Evolutionary conservation across 2,113 vertebrate species (phyloP), one percentile per base, ranked within the genome.

Genomic region (Indicator maculatus): DNA sequence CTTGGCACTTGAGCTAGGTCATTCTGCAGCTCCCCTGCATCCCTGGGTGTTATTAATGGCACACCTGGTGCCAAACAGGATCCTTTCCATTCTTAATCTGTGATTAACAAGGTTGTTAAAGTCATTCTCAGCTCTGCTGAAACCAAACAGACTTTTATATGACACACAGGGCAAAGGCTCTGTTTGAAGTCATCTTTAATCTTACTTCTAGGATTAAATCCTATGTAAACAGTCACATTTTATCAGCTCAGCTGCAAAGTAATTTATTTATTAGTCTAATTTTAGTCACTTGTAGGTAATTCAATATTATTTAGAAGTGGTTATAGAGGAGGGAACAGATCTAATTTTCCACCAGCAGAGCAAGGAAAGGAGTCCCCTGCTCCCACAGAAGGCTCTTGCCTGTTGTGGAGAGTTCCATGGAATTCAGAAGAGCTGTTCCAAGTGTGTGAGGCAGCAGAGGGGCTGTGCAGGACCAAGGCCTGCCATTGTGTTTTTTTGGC

Each of bases 221-320:
- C 31, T 93, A 75, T 93, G 95, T 94, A 95, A 97, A 93, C 96
- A 97, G 90, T 76, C 90, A 84, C 92, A 52, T 92, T 94, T 94
- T 97, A 96, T 96, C 95, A 90, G 92, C 80, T 93, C 16, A 1
- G 76, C 92, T 95, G 67, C 59, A 50, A 53, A 73, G 83, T 86
- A 59, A 95, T 95, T 90, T 95, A 95, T 97, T 97, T 97, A 95
- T 94, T 86, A 65, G 74, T 82, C 86, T 96, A 95, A 96, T 94
- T 95, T 96, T 93, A 94, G 94, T 58, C 84, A 86, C 66, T 36
- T 79, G 39, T 47, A 86, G 80, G 92, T 95, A 83, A 89, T 78
- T 83, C 88, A 52, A 1, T 82, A 76, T 74, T 63, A 66, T 88
- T 93, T 88, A 73, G 61, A 77, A 84, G 81, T 82, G 70, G 76